Evolutionary conservation across 1,140 invertebrate species (phyloP).

Genomic region (Drosophila ficusphila): DNA sequence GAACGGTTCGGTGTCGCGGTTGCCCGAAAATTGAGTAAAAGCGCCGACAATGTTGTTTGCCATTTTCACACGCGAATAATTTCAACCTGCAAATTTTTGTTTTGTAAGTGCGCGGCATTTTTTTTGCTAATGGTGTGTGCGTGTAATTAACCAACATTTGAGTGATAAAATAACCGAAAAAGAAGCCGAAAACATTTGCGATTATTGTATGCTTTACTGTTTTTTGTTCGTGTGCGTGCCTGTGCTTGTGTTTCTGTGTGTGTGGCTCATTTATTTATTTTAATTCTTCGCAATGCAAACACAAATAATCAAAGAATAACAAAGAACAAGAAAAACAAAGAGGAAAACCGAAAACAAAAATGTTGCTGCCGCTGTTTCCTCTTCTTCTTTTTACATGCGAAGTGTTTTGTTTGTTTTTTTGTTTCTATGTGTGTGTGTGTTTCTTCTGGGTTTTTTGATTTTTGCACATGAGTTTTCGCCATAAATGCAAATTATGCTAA

Average conservation of each 20-base stretch:
- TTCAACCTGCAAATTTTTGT: constrained; percentile 15
- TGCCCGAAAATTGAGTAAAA: constrained; percentile 4
- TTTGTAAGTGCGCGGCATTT: constrained; percentile 37
- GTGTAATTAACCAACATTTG: constrained; percentile 21
- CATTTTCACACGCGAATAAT: constrained; percentile 27
- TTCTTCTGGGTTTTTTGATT: constrained; percentile 11
- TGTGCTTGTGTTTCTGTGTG: constrained; percentile 1
- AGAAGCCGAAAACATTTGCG: constrained; percentile 15
- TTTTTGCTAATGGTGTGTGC: constrained; percentile 12
- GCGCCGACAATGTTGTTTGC: constrained; percentile 29
- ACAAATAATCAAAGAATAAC: constrained; percentile 47
- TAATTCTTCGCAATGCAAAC: constrained; percentile 43
- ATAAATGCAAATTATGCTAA: constrained; percentile 39
- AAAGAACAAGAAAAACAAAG: constrained; percentile 30
- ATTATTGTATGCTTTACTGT: constrained; percentile 50
- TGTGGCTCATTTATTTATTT: constrained; percentile 39
- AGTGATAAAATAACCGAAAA: constrained; percentile 6
- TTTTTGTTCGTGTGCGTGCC: constrained; percentile 9
- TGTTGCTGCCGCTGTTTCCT: constrained; percentile 14
- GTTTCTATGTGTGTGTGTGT: constrained; percentile 12
- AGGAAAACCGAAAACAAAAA: constrained; percentile 9
- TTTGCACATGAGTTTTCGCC: constrained; percentile 32
- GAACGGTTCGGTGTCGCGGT: background rate
- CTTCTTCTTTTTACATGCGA: background rate
- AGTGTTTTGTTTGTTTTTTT: constrained; percentile 31